Conservation (phyloP, 2,888 invertebrate species). For the Polymixis flavicincta region DNA sequence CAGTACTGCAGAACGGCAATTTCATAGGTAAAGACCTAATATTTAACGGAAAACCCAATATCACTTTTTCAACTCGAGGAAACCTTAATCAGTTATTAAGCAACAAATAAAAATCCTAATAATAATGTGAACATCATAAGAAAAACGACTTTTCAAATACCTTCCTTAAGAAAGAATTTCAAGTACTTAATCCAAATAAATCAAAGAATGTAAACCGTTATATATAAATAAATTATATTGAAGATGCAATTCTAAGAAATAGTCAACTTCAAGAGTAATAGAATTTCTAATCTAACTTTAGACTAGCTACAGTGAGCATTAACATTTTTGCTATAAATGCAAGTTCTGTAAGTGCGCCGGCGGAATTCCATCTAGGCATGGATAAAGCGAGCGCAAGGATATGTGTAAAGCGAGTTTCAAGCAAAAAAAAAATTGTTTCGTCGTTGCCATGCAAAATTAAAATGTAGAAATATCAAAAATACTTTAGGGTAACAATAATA, state of each 20-base stretch:
- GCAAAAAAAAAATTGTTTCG: not conserved
- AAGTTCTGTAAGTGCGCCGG: constrained; percentile 26
- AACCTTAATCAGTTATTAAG: not conserved
- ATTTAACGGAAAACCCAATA: not conserved
- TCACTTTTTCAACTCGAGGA: not conserved
- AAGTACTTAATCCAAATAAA: constrained; percentile 18
- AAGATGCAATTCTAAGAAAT: constrained; percentile 26
- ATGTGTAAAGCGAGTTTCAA: constrained; percentile 1
- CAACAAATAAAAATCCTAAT: not conserved
- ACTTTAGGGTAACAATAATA: not conserved
- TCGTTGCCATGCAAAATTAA: not conserved
- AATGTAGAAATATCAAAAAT: not conserved
- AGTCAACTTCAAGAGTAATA: constrained; percentile 31
- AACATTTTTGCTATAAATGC: constrained; percentile 44
- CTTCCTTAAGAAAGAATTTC: not conserved
- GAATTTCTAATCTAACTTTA: constrained; percentile 54
- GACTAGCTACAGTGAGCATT: constrained; percentile 38
- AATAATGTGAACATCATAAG: not conserved
- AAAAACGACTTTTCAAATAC: no score
- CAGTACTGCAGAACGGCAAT: no score
- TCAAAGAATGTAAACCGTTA: constrained; percentile 38
- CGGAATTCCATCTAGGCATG: constrained; percentile 27
- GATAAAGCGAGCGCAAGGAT: constrained; percentile 4
- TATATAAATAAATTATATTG: constrained; percentile 31
- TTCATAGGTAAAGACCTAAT: no score